Percentiles rank a stretch among this genome's conserved stretches.
Conservation (phyloP, 2,888 invertebrate genomes). For the Xestia rhomboidea region DNA sequence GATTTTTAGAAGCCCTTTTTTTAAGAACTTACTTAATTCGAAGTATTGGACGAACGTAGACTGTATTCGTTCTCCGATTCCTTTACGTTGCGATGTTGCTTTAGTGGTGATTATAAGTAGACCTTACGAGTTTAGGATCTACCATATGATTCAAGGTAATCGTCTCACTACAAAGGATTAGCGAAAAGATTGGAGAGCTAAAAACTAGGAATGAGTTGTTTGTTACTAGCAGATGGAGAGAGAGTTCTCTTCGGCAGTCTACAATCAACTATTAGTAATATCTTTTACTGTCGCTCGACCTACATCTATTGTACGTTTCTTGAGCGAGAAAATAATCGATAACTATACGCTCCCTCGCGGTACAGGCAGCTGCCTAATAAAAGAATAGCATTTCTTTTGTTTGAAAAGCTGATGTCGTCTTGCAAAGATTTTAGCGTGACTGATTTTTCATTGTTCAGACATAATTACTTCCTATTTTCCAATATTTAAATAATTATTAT, state of each 20-base stretch:
- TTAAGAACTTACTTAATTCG: constrained; percentile 12
- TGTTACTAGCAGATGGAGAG: not conserved
- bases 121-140: not conserved
- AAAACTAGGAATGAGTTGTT: not conserved
- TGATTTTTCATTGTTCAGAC: not conserved
- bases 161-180: not conserved
- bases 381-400: not conserved
- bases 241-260: not conserved
- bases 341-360: not conserved
- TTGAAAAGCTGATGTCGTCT: not conserved
- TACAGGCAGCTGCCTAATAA: not conserved
- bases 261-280: not conserved
- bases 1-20: constrained; percentile 30
- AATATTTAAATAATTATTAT: constrained; percentile 7
- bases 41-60: not conserved
- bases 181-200: not conserved
- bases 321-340: not conserved
- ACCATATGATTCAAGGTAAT: too few species aligned
- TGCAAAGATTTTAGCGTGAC: not conserved
- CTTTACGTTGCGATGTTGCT: not conserved
- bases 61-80: not conserved
- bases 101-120: not conserved
- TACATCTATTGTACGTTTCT: not conserved
- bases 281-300: not conserved
- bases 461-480: not conserved